Evolutionary conservation across 2,113 vertebrate genomes (phyloP).

Genomic region (Gasterosteus nipponicus): DNA sequence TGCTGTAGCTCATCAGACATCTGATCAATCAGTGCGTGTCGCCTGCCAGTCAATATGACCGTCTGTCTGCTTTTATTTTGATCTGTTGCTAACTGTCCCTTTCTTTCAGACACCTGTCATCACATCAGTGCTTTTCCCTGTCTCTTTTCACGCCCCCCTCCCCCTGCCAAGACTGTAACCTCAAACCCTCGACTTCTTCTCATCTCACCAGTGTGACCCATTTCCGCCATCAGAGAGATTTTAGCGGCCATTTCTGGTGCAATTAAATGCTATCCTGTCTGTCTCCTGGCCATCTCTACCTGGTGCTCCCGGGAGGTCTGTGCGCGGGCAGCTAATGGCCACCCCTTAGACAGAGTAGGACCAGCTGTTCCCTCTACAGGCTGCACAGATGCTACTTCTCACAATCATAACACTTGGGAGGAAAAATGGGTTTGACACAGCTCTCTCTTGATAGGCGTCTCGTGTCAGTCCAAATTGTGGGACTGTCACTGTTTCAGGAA

Average conservation of each 20-base stretch:
- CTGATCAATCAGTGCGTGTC: slow-evolving; percentile 20
- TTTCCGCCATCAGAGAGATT: slow-evolving; percentile 54
- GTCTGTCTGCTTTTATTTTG: slow-evolving; percentile 9
- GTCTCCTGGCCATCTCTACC: slow-evolving; percentile 63
- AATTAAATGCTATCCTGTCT: slow-evolving; percentile 74
- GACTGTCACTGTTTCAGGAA: background rate
- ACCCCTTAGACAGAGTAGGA: slow-evolving; percentile 52
- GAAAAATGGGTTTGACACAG: slow-evolving; percentile 10
- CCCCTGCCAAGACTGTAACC: slow-evolving; percentile 16
- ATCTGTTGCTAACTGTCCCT: slow-evolving; percentile 26
- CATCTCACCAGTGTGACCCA: slow-evolving; percentile 44
- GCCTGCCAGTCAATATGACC: slow-evolving; percentile 37
- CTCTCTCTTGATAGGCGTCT: background rate
- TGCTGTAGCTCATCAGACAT: slow-evolving; percentile 14
- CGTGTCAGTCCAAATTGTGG: background rate
- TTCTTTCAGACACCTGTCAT: slow-evolving; percentile 43
- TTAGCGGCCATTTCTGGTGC: slow-evolving; percentile 68
- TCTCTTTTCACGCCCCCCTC: background rate
- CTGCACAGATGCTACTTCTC: slow-evolving; percentile 59
- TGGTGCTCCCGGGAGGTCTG: slow-evolving; percentile 70
- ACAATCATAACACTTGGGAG: slow-evolving; percentile 46
- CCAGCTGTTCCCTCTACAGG: slow-evolving; percentile 69
- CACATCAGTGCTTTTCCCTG: slow-evolving; percentile 15
- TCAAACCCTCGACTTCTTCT: slow-evolving; percentile 11
- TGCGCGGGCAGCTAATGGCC: slow-evolving; percentile 65